Base-by-base conservation (phyloP, 2,113 vertebrate genomes). In the Stigmatopora nigra region DNA sequence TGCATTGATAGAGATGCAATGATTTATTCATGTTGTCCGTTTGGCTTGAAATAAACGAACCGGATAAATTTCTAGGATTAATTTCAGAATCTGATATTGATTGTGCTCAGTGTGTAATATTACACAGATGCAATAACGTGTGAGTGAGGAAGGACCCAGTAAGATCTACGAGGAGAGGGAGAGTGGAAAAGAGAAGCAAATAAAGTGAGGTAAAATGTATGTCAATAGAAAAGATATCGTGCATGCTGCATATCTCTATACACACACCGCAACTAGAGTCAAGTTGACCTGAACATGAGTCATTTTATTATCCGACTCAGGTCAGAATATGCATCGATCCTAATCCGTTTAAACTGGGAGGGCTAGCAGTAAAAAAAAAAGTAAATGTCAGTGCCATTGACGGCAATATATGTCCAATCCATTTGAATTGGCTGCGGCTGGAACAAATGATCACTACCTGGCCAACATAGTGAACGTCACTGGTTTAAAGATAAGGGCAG, bases 81-180 rank as follows among this genome's bases (percentile, higher is more conserved):
- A 53, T 65, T 76, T 78, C 52, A 76, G 65, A 77, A 67, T 65
- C 65, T 47, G 36, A 47, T 68, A 78, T 67, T 69, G 73, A 85
- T 68, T 62, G 69, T 49, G 13, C 46, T 67, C 59, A 38, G 63
- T 48, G 65, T 67, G 63, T 25, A 19, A 77, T 79, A 80, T 75
- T 59, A 66, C 35, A 62, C 52, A 64, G 19, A 61, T 59, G 48
- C 14, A 46, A 25, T 64, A 49, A 56, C 56, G 63, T 17, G 51
- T 19, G 51, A 69, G 41, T 15, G 45, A 60, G 41, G 41, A 31
- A 17, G 16, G 19, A 20, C 6, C 55, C 19, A 65, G 44, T 17
- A 6, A 64, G 53, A 56, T 7, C 46, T 45, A 69, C 51, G 45
- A 58, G 48, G 44, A 17, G 49, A 57, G 31, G 48, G 66, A 64